These are phyloP conservation scores for Trichechus manatus DNA, from an alignment of 2,113 vertebrate genomes.

Conservation along the genomic window DNA sequence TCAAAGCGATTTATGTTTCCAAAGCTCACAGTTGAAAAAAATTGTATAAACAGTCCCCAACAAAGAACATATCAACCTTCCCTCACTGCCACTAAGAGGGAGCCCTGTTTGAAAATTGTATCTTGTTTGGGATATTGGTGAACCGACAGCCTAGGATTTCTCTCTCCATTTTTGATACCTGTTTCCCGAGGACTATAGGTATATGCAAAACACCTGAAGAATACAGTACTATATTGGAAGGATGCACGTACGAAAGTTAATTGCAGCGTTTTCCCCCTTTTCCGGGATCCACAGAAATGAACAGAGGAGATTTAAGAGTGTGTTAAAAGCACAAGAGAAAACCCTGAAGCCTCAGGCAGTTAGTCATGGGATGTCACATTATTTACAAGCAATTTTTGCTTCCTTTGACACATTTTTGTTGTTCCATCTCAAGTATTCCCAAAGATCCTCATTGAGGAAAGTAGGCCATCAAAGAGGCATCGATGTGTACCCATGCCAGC, in stretches of 20 bases:
- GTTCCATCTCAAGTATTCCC: slow-evolving; percentile 61
- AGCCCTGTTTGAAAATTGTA: slow-evolving; percentile 77
- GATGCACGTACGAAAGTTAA: slow-evolving; percentile 60
- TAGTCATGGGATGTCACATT: slow-evolving; percentile 77
- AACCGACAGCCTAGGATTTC: slow-evolving; percentile 67
- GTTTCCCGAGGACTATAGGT: slow-evolving; percentile 71
- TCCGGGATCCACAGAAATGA: slow-evolving; percentile 75
- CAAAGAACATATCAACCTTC: slow-evolving; percentile 72
- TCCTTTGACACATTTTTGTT: slow-evolving; percentile 63
- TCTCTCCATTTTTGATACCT: slow-evolving; percentile 73
- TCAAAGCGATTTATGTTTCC: slow-evolving; percentile 84
- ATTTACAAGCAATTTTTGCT: slow-evolving; percentile 77
- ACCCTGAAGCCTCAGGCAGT: slow-evolving; percentile 82
- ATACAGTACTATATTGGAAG: slow-evolving; percentile 78
- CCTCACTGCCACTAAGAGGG: slow-evolving; percentile 72
- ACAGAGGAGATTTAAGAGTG: slow-evolving; percentile 69
- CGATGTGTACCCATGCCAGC: neutral
- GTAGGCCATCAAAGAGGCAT: slow-evolving; percentile 61
- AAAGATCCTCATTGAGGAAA: slow-evolving; percentile 74
- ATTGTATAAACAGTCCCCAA: slow-evolving; percentile 77
- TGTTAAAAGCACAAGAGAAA: slow-evolving; percentile 83
- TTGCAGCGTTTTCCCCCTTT: slow-evolving; percentile 62
- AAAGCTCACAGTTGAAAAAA: slow-evolving; percentile 87
- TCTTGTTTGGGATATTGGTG: slow-evolving; percentile 72
- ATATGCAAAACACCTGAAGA: slow-evolving; percentile 75